Conservation (phyloP, 2,797 vertebrate species). For the Hirundo rustica region DNA sequence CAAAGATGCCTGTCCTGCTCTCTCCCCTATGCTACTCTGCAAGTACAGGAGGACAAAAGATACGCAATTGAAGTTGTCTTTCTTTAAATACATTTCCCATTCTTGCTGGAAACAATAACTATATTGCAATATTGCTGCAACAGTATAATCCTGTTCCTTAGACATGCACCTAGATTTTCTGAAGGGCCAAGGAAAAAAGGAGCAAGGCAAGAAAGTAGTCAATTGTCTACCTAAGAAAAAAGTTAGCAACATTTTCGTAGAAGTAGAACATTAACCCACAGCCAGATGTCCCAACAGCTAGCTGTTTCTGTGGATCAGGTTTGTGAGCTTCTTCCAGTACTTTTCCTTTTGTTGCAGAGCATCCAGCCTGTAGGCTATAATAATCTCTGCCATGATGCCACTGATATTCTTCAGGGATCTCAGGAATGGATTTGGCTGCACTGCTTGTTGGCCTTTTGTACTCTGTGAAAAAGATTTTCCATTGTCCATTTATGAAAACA, state of each 20-base stretch:
- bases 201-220: neutral
- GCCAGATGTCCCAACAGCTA: neutral
- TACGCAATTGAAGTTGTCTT: neutral
- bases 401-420: neutral
- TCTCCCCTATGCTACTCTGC: neutral
- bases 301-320: neutral
- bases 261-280: neutral
- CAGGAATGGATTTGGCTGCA: conserved; percentile 5
- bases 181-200: neutral
- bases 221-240: neutral
- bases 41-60: neutral
- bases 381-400: neutral
- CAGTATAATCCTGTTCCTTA: neutral
- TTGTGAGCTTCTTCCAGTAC: neutral
- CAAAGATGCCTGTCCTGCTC: neutral
- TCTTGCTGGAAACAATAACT: neutral
- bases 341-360: neutral
- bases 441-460: conserved; percentile 18
- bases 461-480: conserved; percentile 38
- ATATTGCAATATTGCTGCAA: neutral
- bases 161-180: neutral
- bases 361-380: neutral
- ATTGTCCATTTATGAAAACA: neutral
- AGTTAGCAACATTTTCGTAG: neutral
- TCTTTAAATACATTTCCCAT: neutral